phyloP scores from a whole-genome alignment of 1,140 invertebrate genomes.

The Drosophila simulans region DNA sequence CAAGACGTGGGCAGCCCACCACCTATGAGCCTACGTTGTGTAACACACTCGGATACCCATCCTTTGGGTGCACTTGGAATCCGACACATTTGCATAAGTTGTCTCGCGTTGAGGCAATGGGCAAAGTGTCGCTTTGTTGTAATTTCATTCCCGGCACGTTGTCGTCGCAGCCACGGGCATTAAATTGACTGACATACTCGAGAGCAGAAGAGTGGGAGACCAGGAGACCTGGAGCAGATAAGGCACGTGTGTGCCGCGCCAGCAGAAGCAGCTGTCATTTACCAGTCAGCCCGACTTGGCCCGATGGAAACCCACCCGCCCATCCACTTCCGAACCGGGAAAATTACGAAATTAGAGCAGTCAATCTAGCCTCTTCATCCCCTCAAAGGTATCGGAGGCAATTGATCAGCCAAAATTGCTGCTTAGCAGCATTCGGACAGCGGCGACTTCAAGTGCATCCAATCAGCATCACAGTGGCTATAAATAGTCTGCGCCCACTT shows the following conservation, averaged over 20 bases:
- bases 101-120: slow-evolving; percentile 45
- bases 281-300: slow-evolving; percentile 30
- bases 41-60: slow-evolving; percentile 21
- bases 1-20: slow-evolving; percentile 38
- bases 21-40: slow-evolving; percentile 9
- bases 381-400: slow-evolving; percentile 45
- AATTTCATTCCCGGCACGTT: slow-evolving; percentile 66
- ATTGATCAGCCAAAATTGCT: slow-evolving; percentile 68
- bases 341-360: slow-evolving; percentile 60
- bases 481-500: slow-evolving; percentile 48
- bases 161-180: slow-evolving; percentile 50
- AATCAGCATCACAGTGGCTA: slow-evolving; percentile 48
- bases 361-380: slow-evolving; percentile 37
- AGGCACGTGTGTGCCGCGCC: slow-evolving; percentile 56
- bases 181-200: slow-evolving; percentile 52
- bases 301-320: neutral
- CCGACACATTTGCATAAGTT: slow-evolving; percentile 56
- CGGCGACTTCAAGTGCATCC: slow-evolving; percentile 51
- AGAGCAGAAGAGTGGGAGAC: neutral
- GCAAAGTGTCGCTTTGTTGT: slow-evolving; percentile 59
- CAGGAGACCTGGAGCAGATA: slow-evolving; percentile 49
- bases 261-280: slow-evolving; percentile 60
- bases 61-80: slow-evolving; percentile 13
- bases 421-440: slow-evolving; percentile 29
- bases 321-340: slow-evolving; percentile 13